These are phyloP conservation scores for Sebastes diploproa DNA, from an alignment of 2,797 vertebrate species.

Conservation along the genomic window DNA sequence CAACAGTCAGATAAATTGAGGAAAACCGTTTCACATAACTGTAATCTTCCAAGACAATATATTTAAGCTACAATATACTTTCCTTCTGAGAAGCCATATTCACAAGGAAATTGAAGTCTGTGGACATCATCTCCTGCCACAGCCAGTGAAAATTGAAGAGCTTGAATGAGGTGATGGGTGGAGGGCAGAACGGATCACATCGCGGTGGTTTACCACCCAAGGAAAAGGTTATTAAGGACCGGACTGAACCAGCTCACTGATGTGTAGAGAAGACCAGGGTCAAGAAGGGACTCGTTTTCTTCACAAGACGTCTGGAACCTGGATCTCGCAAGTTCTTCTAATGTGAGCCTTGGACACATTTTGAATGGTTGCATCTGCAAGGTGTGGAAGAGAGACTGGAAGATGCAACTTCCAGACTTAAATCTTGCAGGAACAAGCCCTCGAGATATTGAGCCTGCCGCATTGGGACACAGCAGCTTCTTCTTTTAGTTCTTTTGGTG, in stretches of 20 bases:
- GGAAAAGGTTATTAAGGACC: background rate
- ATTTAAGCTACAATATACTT: background rate
- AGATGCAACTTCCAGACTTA: background rate
- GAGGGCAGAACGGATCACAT: background rate
- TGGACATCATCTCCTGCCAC: background rate
- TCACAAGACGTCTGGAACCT: background rate
- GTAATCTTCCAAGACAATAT: background rate
- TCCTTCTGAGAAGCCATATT: background rate
- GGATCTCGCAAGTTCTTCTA: background rate
- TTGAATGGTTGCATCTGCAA: background rate
- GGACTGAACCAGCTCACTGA: background rate
- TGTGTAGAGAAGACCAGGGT: background rate
- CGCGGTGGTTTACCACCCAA: background rate
- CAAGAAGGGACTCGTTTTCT: background rate
- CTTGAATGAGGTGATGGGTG: background rate
- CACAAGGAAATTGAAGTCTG: background rate
- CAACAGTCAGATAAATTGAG: background rate
- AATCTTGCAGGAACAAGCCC: background rate
- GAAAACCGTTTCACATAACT: background rate
- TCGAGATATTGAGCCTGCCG: background rate
- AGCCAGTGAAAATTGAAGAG: background rate
- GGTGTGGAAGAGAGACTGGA: background rate
- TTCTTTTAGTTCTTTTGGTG: background rate
- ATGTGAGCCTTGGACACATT: background rate
- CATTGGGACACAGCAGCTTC: background rate